Evolutionary conservation across 2,797 vertebrate species (phyloP), one percentile per base, ranked within the genome.

Genomic region (Lycodopsis pacificus): DNA sequence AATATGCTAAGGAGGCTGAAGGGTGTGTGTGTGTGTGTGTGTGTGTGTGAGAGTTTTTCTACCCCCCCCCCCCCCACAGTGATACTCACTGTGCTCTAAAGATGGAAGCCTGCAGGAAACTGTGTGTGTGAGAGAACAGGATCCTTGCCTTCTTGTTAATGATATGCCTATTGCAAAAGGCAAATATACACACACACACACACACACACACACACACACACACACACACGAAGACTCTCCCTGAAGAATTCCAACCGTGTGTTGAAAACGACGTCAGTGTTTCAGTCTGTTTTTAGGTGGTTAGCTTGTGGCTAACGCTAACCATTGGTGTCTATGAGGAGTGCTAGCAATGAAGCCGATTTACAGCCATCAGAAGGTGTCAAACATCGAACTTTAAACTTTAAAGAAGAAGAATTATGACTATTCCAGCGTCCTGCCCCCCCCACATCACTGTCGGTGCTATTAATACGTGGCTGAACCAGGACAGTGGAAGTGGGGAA

Each of bases 401-500:
- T 67, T 62, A 27, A 36, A 30, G 38, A 40, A n/a, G 11, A 15
- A 7, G 36, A 62, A 27, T 25, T 7, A 38, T 32, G 32, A 32
- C 6, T 13, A 11, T 70, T 14, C 77, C 25, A 15, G 32, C 6
- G 58, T 58, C 34, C 30, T 51, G 22, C 2, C 34, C 34, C 44
- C 85, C 49, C 79, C 77, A 87, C 86, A 73, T 56, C 20, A 77
- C 85, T 63, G 71, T 80, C 76, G 76, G 58, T 69, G 83, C 95
- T 96, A 95, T 93, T 93, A 94, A 95, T 96, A 95, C 48, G 54
- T 71, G 86, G 80, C 79, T 95, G 94, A 95, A 96, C 95, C 94
- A 96, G 95, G 95, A 93, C 95, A 93, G 87, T 80, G 83, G 91
- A 95, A 95, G 86, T 95, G 91, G 94, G 93, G 93, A 95, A 94